Evolutionary conservation across 30 jellyfish, hydroid and myxozoan species (phyloP).

Genomic region (Chironex yamaguchii): DNA sequence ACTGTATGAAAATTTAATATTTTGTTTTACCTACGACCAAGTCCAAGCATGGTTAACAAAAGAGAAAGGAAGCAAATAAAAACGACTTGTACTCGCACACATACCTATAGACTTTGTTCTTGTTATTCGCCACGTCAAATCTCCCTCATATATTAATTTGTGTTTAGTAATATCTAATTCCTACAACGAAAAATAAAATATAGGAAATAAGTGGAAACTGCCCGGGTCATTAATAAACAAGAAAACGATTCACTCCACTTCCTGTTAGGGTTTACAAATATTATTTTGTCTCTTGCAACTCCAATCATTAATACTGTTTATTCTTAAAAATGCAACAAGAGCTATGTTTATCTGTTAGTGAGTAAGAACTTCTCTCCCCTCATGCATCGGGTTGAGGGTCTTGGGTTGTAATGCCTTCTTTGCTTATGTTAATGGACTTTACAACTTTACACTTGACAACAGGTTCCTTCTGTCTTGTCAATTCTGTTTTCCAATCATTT

Average conservation of each 20-base stretch:
- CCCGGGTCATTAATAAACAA: neutral
- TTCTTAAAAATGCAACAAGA: too few relatives aligned
- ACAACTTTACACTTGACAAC: too few relatives aligned
- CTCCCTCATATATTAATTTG: slow-evolving; percentile 87
- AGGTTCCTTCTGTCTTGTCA: too few relatives aligned
- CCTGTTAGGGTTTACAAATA: too few relatives aligned
- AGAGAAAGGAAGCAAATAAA: too few relatives aligned
- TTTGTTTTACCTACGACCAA: too few relatives aligned
- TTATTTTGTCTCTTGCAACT: neutral
- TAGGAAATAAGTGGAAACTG: neutral
- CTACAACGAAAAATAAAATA: slow-evolving; percentile 32
- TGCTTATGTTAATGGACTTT: too few relatives aligned
- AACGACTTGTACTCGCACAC: neutral
- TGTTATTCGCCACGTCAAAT: slow-evolving; percentile 82
- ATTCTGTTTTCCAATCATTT: too few relatives aligned
- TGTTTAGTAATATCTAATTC: slow-evolving; percentile 87
- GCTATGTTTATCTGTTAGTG: neutral
- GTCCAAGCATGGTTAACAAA: too few relatives aligned
- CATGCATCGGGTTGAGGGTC: too few relatives aligned
- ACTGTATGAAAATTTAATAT: too few relatives aligned
- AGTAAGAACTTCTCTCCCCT: neutral
- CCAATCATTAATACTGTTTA: neutral
- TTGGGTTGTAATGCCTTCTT: too few relatives aligned
- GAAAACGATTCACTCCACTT: neutral
- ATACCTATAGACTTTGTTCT: slow-evolving; percentile 83